Evolutionary conservation across 2,113 vertebrate genomes (phyloP).

Genomic region (Cyphomyrus plagiostoma): DNA sequence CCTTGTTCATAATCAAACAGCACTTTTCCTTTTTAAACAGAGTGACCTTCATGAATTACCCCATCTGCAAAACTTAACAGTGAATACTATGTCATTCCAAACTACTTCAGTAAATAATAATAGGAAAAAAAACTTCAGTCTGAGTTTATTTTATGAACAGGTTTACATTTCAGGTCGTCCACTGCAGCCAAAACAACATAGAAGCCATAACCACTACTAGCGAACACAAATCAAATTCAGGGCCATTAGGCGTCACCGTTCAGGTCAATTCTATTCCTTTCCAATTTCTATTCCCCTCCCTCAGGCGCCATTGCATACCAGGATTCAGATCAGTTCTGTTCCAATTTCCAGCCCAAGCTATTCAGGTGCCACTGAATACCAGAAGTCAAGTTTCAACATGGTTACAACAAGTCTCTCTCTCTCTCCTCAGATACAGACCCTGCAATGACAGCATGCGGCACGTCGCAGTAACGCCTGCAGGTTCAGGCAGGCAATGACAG

Average conservation of each 20-base stretch:
- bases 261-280: neutral
- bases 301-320: neutral
- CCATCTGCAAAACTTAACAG: neutral
- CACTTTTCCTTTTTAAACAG: neutral
- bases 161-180: neutral
- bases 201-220: neutral
- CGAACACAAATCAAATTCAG: neutral
- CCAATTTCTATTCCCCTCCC: neutral
- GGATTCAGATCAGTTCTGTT: constrained; percentile 4
- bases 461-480: neutral
- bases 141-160: neutral
- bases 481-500: neutral
- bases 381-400: constrained; percentile 20
- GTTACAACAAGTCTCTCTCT: neutral
- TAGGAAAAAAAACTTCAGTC: neutral
- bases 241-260: neutral
- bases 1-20: neutral
- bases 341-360: neutral
- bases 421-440: neutral
- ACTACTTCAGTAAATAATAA: neutral
- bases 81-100: neutral
- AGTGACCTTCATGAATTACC: neutral
- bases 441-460: constrained; percentile 1
- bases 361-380: constrained; percentile 7
- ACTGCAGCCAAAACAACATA: neutral